phyloP scores from a whole-genome alignment of 2,113 vertebrate genomes.

The Peucedramus taeniatus region DNA sequence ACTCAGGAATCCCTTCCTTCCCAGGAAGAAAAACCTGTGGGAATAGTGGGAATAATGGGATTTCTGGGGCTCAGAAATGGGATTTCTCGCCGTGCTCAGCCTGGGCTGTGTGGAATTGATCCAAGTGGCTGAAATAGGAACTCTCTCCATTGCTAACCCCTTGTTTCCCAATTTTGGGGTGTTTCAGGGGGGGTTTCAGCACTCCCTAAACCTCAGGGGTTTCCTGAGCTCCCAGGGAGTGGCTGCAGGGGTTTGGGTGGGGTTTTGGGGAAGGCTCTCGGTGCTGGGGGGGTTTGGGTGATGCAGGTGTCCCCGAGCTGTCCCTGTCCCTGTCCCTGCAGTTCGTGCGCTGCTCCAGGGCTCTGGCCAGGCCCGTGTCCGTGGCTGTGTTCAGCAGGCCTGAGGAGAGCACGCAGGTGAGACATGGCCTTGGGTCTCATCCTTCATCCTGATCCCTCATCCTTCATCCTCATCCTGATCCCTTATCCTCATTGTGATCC shows the following conservation, averaged over 20 bases:
- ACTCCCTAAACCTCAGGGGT: background rate
- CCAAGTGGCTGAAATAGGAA: background rate
- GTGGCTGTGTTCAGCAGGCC: conserved; percentile 64
- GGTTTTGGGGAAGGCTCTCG: background rate
- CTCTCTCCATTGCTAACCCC: rapidly evolving
- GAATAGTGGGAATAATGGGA: rapidly evolving
- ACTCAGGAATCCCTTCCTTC: rapidly evolving
- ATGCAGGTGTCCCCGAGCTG: background rate
- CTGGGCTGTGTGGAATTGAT: rapidly evolving
- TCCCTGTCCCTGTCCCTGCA: background rate
- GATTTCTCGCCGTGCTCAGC: rapidly evolving
- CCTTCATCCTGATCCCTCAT: too few species aligned
- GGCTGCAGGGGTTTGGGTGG: background rate
- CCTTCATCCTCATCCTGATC: background rate
- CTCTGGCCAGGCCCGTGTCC: conserved; percentile 70
- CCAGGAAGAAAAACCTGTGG: rapidly evolving
- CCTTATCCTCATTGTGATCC: background rate
- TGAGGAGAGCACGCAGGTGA: conserved; percentile 64
- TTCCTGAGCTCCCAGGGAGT: background rate
- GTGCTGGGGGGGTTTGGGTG: background rate
- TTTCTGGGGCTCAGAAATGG: background rate
- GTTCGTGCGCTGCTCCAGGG: conserved; percentile 72
- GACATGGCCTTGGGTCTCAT: background rate
- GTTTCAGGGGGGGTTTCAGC: rapidly evolving
- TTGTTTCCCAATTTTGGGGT: background rate